Percentiles rank a stretch among this genome's conserved stretches.
These are phyloP conservation scores for Heteromurus nitidus DNA, from an alignment of 2,888 invertebrate species.

Conservation along the genomic window DNA sequence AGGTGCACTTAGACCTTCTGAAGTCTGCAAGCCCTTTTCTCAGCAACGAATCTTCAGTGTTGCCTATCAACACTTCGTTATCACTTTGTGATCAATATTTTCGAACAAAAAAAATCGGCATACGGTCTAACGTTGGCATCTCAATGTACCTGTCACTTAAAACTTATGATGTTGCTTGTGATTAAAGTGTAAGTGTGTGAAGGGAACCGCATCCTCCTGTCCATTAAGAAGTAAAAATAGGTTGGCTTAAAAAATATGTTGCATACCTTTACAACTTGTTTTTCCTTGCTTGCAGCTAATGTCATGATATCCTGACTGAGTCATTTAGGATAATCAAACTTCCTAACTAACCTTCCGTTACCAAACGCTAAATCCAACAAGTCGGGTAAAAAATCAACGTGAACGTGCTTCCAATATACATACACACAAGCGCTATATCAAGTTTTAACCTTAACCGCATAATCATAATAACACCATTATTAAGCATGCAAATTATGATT, in stretches of 20 bases:
- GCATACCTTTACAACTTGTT: not conserved
- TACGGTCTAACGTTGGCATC: too few species aligned
- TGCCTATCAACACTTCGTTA: too few species aligned
- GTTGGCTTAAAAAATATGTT: not conserved
- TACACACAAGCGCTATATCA: conserved; percentile 8
- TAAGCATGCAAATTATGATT: conserved; percentile 40
- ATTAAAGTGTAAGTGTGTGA: too few species aligned
- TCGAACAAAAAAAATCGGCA: too few species aligned
- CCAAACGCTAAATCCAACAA: conserved; percentile 33
- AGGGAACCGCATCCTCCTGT: too few species aligned
- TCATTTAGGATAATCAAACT: conserved; percentile 29
- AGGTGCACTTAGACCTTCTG: too few species aligned
- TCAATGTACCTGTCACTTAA: too few species aligned
- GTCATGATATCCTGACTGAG: conserved; percentile 15
- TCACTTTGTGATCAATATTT: too few species aligned
- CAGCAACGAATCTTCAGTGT: too few species aligned
- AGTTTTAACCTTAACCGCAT: conserved; percentile 63
- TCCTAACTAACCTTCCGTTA: conserved; percentile 60
- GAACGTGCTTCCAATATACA: conserved; percentile 2
- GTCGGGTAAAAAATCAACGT: conserved; percentile 16
- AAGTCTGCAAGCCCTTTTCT: too few species aligned
- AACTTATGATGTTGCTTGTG: too few species aligned
- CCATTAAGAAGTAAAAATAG: not conserved
- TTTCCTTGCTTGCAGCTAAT: conserved; percentile 1
- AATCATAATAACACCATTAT: conserved; percentile 25